phyloP scores from a whole-genome alignment of 2,797 vertebrate genomes.

The Arnoldichthys spilopterus region DNA sequence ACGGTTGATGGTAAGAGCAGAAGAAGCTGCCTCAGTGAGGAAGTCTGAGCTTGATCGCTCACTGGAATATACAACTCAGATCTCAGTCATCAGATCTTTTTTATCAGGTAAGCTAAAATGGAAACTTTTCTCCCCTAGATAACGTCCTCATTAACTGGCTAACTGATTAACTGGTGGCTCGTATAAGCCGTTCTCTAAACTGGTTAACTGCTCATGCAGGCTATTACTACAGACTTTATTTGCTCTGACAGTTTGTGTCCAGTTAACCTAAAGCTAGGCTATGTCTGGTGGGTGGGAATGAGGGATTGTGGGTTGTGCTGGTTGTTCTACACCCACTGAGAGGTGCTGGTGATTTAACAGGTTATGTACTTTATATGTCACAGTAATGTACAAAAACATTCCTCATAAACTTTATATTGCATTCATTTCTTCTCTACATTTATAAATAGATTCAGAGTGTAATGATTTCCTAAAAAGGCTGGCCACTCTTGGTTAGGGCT shows the following conservation, averaged over 20 bases:
- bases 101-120: conserved; percentile 34
- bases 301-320: neutral
- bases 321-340: neutral
- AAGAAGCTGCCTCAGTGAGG: conserved; percentile 17
- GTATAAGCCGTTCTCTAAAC: neutral
- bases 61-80: conserved; percentile 25
- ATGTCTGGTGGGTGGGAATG: neutral
- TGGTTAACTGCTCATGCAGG: too few species aligned
- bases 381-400: neutral
- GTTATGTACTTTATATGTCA: neutral
- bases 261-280: neutral
- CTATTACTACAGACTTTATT: neutral
- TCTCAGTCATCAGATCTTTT: neutral
- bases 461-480: too few species aligned
- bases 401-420: neutral
- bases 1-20: conserved; percentile 20
- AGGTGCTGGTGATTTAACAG: neutral
- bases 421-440: neutral
- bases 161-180: neutral
- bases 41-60: neutral
- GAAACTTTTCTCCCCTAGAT: too few species aligned
- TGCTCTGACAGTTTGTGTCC: neutral
- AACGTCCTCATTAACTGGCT: neutral
- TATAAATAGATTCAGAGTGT: too few species aligned
- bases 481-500: too few species aligned